Percentiles rank a stretch among this genome's conserved stretches.
These are phyloP conservation scores for Polia nebulosa DNA, from an alignment of 2,888 invertebrate genomes.

Conservation along the genomic window DNA sequence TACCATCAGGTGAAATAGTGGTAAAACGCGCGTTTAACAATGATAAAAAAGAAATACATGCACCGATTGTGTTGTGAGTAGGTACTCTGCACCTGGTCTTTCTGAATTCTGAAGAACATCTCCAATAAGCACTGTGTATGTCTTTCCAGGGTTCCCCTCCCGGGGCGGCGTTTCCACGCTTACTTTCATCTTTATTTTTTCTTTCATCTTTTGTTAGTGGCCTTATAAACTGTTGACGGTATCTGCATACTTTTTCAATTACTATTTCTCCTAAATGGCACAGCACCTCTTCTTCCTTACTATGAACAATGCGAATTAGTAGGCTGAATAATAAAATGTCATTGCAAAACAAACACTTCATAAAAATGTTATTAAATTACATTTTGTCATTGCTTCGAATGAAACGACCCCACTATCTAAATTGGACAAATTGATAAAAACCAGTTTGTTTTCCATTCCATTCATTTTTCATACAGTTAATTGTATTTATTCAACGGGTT, in stretches of 20 bases:
- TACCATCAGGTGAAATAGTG: too few species aligned
- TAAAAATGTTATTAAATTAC: slow-evolving; percentile 48
- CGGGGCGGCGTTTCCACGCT: too few species aligned
- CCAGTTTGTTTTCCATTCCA: slow-evolving; percentile 70
- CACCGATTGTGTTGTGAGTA: too few species aligned
- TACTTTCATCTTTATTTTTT: too few species aligned
- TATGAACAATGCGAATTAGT: slow-evolving; percentile 23
- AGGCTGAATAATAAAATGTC: slow-evolving; percentile 38
- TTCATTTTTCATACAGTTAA: slow-evolving; percentile 62
- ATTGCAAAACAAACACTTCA: slow-evolving; percentile 34
- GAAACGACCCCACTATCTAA: slow-evolving; percentile 59
- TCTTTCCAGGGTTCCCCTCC: too few species aligned
- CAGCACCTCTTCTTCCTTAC: background rate
- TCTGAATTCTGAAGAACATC: too few species aligned
- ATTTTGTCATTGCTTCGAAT: slow-evolving; percentile 47
- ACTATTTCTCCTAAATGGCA: background rate
- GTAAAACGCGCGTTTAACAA: too few species aligned
- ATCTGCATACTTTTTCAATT: background rate
- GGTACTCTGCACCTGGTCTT: too few species aligned
- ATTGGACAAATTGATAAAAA: slow-evolving; percentile 71
- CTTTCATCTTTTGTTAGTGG: too few species aligned
- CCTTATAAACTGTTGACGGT: too few species aligned
- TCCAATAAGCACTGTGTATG: too few species aligned
- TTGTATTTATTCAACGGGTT: slow-evolving; percentile 65
- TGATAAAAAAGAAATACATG: too few species aligned